Conservation (phyloP, 2,888 invertebrate genomes). For the Idaea straminata region DNA sequence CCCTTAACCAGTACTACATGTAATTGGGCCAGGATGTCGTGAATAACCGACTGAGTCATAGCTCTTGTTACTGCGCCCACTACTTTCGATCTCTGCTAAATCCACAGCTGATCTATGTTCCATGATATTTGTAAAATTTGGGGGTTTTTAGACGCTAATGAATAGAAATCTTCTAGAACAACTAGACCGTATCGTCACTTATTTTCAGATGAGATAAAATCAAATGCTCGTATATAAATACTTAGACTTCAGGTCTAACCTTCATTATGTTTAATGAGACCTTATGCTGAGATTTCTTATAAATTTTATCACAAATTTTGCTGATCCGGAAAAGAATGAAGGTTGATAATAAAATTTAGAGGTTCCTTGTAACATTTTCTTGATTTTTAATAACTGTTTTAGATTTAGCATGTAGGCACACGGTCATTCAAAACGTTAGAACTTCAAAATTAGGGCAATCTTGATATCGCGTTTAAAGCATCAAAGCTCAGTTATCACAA, state of each 20-base stretch:
- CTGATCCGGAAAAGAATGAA: not conserved
- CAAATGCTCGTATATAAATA: not conserved
- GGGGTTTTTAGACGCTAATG: not conserved
- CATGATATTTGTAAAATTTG: not conserved
- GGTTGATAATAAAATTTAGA: not conserved
- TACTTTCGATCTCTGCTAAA: conserved; percentile 29
- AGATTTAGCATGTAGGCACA: not conserved
- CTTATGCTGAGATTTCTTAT: not conserved
- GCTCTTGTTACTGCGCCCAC: conserved; percentile 48
- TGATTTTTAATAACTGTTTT: not conserved
- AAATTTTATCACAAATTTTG: not conserved
- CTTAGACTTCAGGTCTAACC: not conserved
- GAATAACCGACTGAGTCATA: conserved; percentile 71
- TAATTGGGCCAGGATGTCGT: conserved; percentile 71
- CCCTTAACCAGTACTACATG: conserved; percentile 53
- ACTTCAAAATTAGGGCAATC: not conserved
- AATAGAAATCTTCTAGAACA: not conserved
- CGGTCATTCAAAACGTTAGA: not conserved
- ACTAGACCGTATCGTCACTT: not conserved
- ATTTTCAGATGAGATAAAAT: not conserved
- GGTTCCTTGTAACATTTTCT: not conserved
- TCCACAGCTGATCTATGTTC: conserved; percentile 33
- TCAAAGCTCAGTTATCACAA: conserved; percentile 12
- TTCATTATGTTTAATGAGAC: not conserved
- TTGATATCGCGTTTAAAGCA: not conserved